Base-by-base conservation (phyloP, 2,888 invertebrate species). In the Drosophila paranaensis region DNA sequence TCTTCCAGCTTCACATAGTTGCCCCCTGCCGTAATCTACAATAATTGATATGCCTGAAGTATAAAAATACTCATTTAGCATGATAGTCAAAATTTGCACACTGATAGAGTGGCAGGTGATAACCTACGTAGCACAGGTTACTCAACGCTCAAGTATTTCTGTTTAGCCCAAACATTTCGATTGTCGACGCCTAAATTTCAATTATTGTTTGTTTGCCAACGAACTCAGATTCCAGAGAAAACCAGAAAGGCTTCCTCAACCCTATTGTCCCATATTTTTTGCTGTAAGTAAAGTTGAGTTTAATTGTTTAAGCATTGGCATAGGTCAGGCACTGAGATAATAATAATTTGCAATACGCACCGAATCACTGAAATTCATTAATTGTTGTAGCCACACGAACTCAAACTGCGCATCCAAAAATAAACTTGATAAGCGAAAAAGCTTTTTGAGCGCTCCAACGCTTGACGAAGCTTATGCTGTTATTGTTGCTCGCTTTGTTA, bases 241-340 rank as follows among this genome's bases (percentile, higher is more conserved):
- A 3, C 25, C 45, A 27, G 5, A 20, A 3, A 30, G 30, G 6
- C 6, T 30, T 30, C 8, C 30, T 33, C 30, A 33, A 33, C 30
- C 0, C 30, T 8, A 1, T 8, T 8, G 8, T 0, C 2, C 6
- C 37, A 37, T 37, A 13, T 13, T 13, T 13, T 37, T 33, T 2
- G 10, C 33, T 33, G 30, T 33, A 33, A 33, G 1, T 40, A 6
- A 3, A 13, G 2, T 20, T 20, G 13, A 9, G 25, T 20, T 39
- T 25, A 39, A 37, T 39, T 25, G 6, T 25, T 39, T 9, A 33
- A 11, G n/a, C 45, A 11, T 54, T 75, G 35, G 5, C 37, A n/a
- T 63, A 69, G 60, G 35, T 73, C 54, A 55, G 37, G 66, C 11
- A 27, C 46, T n/a, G 0, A 25, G 20, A 45, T 42, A 37, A 37